These are phyloP conservation scores for Yponomeuta sedellus DNA, from an alignment of 2,888 invertebrate genomes.

Conservation along the genomic window DNA sequence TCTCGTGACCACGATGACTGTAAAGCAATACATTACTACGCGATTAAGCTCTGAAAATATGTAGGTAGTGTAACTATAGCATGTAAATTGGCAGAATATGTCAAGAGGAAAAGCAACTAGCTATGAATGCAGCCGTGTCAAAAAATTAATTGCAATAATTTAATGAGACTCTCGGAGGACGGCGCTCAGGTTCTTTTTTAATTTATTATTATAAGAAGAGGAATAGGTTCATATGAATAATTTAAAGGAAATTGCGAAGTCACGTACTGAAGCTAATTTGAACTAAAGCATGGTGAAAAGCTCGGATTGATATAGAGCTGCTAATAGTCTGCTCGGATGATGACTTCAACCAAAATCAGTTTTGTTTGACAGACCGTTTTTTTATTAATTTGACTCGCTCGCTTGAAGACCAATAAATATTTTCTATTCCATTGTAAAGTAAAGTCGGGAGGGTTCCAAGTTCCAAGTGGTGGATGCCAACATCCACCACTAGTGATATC, in stretches of 20 bases:
- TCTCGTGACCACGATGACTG: too few relatives aligned
- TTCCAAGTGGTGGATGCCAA: too few relatives aligned
- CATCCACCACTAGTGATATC: too few relatives aligned
- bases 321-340: neutral
- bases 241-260: slow-evolving; percentile 44
- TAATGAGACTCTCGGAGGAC: slow-evolving; percentile 5
- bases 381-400: too few relatives aligned
- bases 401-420: too few relatives aligned
- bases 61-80: too few relatives aligned
- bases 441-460: too few relatives aligned
- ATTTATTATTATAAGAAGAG: slow-evolving; percentile 23
- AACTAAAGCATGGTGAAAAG: slow-evolving; percentile 33
- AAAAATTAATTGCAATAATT: slow-evolving; percentile 13
- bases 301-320: neutral
- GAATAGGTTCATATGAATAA: slow-evolving; percentile 41
- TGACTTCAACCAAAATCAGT: neutral
- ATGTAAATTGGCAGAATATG: neutral
- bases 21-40: too few relatives aligned
- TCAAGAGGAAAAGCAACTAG: neutral
- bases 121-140: neutral
- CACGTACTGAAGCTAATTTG: slow-evolving; percentile 47
- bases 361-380: too few relatives aligned
- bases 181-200: slow-evolving; percentile 4
- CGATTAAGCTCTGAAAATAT: too few relatives aligned
- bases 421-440: too few relatives aligned